phyloP scores from a whole-genome alignment of 2,797 vertebrate genomes.

The Falco concolor region DNA sequence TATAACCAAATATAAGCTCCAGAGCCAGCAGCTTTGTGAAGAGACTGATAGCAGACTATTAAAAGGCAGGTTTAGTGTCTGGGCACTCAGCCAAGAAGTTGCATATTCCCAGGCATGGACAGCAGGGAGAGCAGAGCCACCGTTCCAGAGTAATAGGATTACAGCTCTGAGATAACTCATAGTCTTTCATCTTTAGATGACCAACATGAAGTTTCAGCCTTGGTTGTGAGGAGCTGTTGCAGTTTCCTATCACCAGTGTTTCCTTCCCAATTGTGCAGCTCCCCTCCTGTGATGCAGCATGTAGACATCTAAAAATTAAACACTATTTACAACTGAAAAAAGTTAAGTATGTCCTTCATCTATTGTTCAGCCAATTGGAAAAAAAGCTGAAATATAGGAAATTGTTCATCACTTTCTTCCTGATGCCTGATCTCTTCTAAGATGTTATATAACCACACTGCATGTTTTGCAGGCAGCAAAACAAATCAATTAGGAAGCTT shows the following conservation, averaged over 20 bases:
- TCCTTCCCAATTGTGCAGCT: not conserved
- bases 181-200: slow-evolving; percentile 29
- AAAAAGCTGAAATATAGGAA: not conserved
- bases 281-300: not conserved
- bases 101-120: not conserved
- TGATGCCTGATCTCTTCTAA: not conserved
- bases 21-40: not conserved
- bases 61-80: slow-evolving; percentile 6
- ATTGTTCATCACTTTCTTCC: not conserved
- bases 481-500: slow-evolving; percentile 27
- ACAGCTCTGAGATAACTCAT: slow-evolving; percentile 26
- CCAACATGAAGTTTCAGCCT: slow-evolving; percentile 28
- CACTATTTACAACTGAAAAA: not conserved
- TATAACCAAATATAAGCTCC: not conserved
- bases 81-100: slow-evolving; percentile 22
- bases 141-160: slow-evolving; percentile 32
- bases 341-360: not conserved
- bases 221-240: not conserved
- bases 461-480: not conserved
- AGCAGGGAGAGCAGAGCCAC: slow-evolving; percentile 34
- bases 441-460: not conserved
- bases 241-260: not conserved
- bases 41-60: not conserved
- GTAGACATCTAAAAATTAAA: not conserved
- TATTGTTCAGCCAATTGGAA: not conserved